Percentiles rank a stretch among this genome's conserved stretches.
Evolutionary conservation across 2,888 invertebrate genomes (phyloP).

Genomic region (Catotricha subobsoleta): DNA sequence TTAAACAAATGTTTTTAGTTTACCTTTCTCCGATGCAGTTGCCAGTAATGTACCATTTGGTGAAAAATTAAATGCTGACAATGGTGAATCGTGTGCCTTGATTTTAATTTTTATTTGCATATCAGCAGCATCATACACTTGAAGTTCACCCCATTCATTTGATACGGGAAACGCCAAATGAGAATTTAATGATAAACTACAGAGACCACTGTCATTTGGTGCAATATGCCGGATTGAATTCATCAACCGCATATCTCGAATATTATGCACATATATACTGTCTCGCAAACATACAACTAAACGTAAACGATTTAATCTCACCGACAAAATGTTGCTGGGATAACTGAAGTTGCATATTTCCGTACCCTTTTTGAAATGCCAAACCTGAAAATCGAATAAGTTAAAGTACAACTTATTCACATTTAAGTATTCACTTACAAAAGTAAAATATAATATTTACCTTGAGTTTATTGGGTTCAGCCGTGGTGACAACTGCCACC

Average conservation of each 20-base stretch:
- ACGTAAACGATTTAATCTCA: slow-evolving; percentile 27
- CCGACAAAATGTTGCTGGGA: slow-evolving; percentile 25
- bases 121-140: slow-evolving; percentile 24
- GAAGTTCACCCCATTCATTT: slow-evolving; percentile 21
- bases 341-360: slow-evolving; percentile 30
- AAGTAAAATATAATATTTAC: slow-evolving; percentile 12
- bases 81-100: slow-evolving; percentile 24
- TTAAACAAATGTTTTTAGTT: no score
- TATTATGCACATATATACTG: slow-evolving; percentile 29
- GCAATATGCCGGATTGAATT: slow-evolving; percentile 26
- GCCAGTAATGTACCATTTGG: slow-evolving; percentile 25
- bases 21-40: slow-evolving; percentile 29
- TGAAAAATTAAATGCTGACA: slow-evolving; percentile 27
- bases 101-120: slow-evolving; percentile 23
- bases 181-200: slow-evolving; percentile 25
- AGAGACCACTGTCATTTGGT: slow-evolving; percentile 24
- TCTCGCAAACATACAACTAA: slow-evolving; percentile 23
- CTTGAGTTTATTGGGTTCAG: slow-evolving; percentile 26
- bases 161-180: slow-evolving; percentile 26
- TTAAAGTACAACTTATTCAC: not conserved
- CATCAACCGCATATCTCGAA: slow-evolving; percentile 28
- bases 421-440: not conserved
- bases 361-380: slow-evolving; percentile 28
- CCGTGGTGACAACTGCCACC: slow-evolving; percentile 26
- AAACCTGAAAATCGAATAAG: slow-evolving; percentile 5